Evolutionary conservation across 2,113 vertebrate species (phyloP).

Genomic region (Tretioscincus oriximinensis): DNA sequence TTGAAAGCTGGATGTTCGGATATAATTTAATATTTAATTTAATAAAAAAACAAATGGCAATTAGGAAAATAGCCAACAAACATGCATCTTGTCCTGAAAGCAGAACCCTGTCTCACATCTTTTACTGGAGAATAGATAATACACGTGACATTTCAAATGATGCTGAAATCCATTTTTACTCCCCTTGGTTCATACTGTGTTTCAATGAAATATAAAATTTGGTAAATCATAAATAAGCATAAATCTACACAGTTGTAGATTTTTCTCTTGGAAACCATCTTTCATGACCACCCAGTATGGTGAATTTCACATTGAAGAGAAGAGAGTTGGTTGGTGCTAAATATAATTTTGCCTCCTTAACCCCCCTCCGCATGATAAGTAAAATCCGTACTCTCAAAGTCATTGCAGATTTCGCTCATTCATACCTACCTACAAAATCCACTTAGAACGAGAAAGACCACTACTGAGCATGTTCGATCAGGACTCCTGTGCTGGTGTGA

Average conservation of each 20-base stretch:
- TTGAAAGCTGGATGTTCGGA: slow-evolving; percentile 37
- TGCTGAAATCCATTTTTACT: neutral
- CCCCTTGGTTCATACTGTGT: neutral
- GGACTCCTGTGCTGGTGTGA: too few species aligned
- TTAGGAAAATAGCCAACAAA: slow-evolving; percentile 49
- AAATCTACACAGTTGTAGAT: neutral
- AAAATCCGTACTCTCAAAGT: too few species aligned
- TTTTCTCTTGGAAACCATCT: neutral
- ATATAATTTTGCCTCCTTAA: neutral
- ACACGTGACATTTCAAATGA: slow-evolving; percentile 15
- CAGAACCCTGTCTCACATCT: neutral
- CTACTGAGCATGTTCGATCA: too few species aligned
- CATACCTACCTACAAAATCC: too few species aligned
- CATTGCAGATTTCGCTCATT: too few species aligned
- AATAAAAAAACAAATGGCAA: slow-evolving; percentile 60
- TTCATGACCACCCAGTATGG: neutral
- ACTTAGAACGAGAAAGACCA: too few species aligned
- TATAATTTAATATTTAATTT: slow-evolving; percentile 61
- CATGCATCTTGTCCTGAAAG: slow-evolving; percentile 35
- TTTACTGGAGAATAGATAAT: neutral
- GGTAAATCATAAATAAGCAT: neutral
- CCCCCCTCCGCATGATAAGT: neutral
- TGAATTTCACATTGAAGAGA: neutral
- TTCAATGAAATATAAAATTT: neutral
- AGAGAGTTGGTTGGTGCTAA: neutral